Percentiles rank a stretch among this genome's conserved stretches.
Evolutionary conservation across 2,888 invertebrate genomes (phyloP).

Genomic region (Drosophila gaucha): DNA sequence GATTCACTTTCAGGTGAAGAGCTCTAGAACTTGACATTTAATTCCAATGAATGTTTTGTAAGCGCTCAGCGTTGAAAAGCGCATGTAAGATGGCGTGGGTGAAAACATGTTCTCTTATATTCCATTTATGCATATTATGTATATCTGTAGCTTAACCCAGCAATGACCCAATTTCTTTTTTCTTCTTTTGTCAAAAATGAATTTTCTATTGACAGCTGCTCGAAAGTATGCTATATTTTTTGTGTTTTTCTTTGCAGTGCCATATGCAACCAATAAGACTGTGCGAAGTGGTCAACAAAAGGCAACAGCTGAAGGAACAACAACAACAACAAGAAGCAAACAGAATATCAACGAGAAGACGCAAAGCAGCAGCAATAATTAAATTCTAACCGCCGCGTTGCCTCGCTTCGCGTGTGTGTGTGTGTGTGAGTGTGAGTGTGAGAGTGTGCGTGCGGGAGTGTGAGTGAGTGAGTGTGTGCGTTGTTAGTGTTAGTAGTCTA

Average conservation of each 20-base stretch:
- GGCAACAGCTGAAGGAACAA: constrained; percentile 17
- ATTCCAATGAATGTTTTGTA: no score
- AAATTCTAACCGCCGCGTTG: constrained; percentile 3
- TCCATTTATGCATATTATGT: no score
- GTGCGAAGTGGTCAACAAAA: constrained; percentile 61
- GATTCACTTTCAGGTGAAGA: no score
- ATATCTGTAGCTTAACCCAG: not conserved
- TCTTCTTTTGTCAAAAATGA: not conserved
- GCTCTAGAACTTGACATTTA: no score
- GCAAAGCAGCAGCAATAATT: constrained; percentile 4
- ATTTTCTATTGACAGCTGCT: not conserved
- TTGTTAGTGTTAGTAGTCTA: constrained; percentile 9
- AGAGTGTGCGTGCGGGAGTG: not conserved
- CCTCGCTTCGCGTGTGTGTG: constrained; percentile 17
- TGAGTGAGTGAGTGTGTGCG: no score
- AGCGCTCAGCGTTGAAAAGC: no score
- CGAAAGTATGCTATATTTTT: constrained; percentile 1
- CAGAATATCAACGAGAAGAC: no score
- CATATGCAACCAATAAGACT: constrained; percentile 77
- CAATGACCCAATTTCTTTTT: not conserved
- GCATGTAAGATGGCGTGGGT: no score
- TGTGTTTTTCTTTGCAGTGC: constrained; percentile 55
- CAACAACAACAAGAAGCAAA: not conserved
- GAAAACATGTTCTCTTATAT: no score
- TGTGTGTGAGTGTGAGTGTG: constrained; percentile 10